Percentiles rank a stretch among this genome's conserved stretches.
Conservation (phyloP, 2,888 invertebrate species). For the Phytoseiulus persimilis region DNA sequence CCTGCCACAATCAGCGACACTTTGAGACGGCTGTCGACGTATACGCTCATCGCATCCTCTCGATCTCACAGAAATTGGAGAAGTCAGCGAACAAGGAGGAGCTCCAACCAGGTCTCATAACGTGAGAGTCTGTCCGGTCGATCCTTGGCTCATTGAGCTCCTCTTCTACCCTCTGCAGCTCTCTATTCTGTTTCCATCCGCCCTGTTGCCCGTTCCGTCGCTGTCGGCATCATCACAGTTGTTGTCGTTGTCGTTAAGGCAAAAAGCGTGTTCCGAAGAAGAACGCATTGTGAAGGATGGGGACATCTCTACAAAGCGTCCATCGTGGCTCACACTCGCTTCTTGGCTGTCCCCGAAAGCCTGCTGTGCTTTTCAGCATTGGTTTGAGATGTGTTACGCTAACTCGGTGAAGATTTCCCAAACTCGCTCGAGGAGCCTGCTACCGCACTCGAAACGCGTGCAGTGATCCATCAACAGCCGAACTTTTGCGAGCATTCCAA, state of each 20-base stretch:
- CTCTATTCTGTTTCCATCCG: not conserved
- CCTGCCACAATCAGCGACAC: too few species aligned
- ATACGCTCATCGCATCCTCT: too few species aligned
- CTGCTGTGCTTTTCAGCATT: not conserved
- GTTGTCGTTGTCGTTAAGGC: not conserved
- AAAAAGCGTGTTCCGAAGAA: not conserved
- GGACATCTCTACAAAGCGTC: not conserved
- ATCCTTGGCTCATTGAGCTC: too few species aligned
- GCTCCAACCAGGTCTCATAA: too few species aligned
- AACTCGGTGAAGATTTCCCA: too few species aligned
- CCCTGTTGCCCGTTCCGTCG: not conserved
- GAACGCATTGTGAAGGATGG: not conserved
- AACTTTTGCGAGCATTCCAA: too few species aligned
- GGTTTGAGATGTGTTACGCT: not conserved
- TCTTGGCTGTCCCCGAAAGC: not conserved
- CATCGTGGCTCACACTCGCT: not conserved
- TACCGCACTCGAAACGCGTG: not conserved
- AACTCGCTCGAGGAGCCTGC: not conserved
- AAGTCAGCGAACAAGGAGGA: too few species aligned
- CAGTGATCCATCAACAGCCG: too few species aligned
- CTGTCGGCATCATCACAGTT: not conserved
- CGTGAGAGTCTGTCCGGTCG: too few species aligned
- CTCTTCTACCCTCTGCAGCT: not conserved
- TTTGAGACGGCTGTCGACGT: too few species aligned
- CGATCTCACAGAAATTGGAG: too few species aligned